Base-by-base conservation (phyloP, 2,888 invertebrate genomes). In the Candidula unifasciata region DNA sequence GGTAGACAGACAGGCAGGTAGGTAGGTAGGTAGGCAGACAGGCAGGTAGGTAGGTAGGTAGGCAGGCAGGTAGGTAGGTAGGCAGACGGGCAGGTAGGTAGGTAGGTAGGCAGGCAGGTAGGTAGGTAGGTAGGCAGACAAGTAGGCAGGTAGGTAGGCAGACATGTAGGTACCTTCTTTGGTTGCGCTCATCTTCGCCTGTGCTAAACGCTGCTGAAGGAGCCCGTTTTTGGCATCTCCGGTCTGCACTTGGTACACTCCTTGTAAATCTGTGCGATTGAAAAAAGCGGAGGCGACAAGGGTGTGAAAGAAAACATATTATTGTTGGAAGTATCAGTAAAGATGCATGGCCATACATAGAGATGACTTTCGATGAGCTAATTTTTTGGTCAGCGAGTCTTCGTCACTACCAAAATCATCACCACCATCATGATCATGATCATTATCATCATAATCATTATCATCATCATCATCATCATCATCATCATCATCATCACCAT, bases 401-500 rank as follows among this genome's bases (percentile, higher is more conserved):
- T n/a, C n/a, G n/a, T n/a, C n/a, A n/a, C n/a, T n/a, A n/a, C n/a
- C n/a, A n/a, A n/a, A n/a, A n/a, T n/a, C n/a, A n/a, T n/a, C n/a
- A n/a, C n/a, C n/a, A n/a, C n/a, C n/a, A 44, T 44, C 44, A 44
- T 44, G 8, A 13, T 44, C 44, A 44, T 44, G 8, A 44, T 44
- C 44, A 44, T 44, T 13, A 44, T 44, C 13, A 44, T 44, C 44
- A 44, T 18, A 44, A 44, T 44, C 44, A 44, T 44, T 13, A 44
- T 44, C 44, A 44, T 44, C 44, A 44, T 1, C 44, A 69, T 83
- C 35, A n/a, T 83, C 52, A 69, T 83, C 30, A 54, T 83, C 57
- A 44, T 76, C 33, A 64, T 82, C 33, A 64, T 77, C 57, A 74
- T 82, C 57, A 37, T 82, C 33, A 74, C 57, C 30, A n/a, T 82